phyloP scores from a whole-genome alignment of 2,888 invertebrate species.

The Perithous albicinctus region DNA sequence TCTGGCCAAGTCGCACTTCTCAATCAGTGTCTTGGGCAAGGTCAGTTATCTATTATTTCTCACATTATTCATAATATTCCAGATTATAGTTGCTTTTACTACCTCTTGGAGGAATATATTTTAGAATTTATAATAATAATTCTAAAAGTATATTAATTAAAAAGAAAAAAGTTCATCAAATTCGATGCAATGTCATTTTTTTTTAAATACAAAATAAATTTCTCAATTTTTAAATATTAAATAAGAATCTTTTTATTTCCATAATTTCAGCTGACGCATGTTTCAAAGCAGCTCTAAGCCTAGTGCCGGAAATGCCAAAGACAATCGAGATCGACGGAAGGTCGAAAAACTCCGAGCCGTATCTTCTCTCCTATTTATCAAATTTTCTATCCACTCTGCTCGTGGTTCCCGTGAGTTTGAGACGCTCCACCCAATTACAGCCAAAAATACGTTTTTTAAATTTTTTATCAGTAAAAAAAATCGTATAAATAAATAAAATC shows the following conservation, averaged over 20 bases:
- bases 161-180: too few relatives aligned
- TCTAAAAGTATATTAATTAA: too few relatives aligned
- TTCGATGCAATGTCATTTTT: too few relatives aligned
- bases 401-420: conserved; percentile 91
- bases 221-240: not conserved
- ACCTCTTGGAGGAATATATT: not conserved
- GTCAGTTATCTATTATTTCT: conserved; percentile 85
- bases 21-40: conserved; percentile 96
- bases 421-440: too few relatives aligned
- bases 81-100: not conserved
- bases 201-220: too few relatives aligned
- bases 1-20: conserved; percentile 95
- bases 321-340: conserved; percentile 91
- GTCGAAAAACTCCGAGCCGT: conserved; percentile 90
- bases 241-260: conserved; percentile 27
- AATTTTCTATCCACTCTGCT: conserved; percentile 94
- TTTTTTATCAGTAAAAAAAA: too few relatives aligned
- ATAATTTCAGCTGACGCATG: conserved; percentile 93
- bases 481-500: too few relatives aligned
- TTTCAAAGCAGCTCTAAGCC: conserved; percentile 94
- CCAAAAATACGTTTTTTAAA: too few relatives aligned
- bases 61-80: not conserved
- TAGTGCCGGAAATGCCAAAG: conserved; percentile 92
- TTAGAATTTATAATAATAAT: not conserved
- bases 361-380: conserved; percentile 89